Percentiles rank a stretch among this genome's conserved stretches.
Conservation (phyloP, 2,888 invertebrate genomes). For the Protonemura montana region DNA sequence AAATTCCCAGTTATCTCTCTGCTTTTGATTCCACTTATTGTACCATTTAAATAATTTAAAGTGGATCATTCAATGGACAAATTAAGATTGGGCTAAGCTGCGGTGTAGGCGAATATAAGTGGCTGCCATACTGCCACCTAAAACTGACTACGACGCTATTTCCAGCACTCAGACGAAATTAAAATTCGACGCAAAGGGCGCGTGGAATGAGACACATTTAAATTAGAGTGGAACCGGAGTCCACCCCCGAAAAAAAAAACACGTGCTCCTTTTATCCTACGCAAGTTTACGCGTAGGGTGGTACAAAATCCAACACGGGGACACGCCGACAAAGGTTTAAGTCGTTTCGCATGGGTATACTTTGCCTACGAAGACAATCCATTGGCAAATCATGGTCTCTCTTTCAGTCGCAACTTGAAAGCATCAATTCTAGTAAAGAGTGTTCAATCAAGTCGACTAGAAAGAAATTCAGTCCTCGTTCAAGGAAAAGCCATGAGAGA, state of each 20-base stretch:
- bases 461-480: not conserved
- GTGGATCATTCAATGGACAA: too few relatives aligned
- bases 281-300: not conserved
- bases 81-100: too few relatives aligned
- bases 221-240: not conserved
- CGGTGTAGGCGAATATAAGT: too few relatives aligned
- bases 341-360: not conserved
- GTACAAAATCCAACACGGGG: not conserved
- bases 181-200: not conserved
- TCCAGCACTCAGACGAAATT: not conserved
- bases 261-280: not conserved
- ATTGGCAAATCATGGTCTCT: not conserved
- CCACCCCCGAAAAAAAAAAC: not conserved
- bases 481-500: not conserved
- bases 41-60: too few relatives aligned
- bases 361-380: not conserved
- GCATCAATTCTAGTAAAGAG: not conserved
- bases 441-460: conserved; percentile 7
- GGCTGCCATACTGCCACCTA: too few relatives aligned
- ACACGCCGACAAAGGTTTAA: not conserved
- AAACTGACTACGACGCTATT: not conserved
- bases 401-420: not conserved
- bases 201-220: not conserved
- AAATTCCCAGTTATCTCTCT: too few relatives aligned
- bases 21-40: too few relatives aligned